A percentile compares a stretch with the other conserved stretches of the same genome.
These are phyloP conservation scores for Antidorcas marsupialis DNA, from an alignment of 2,113 vertebrate genomes.

Conservation along the genomic window DNA sequence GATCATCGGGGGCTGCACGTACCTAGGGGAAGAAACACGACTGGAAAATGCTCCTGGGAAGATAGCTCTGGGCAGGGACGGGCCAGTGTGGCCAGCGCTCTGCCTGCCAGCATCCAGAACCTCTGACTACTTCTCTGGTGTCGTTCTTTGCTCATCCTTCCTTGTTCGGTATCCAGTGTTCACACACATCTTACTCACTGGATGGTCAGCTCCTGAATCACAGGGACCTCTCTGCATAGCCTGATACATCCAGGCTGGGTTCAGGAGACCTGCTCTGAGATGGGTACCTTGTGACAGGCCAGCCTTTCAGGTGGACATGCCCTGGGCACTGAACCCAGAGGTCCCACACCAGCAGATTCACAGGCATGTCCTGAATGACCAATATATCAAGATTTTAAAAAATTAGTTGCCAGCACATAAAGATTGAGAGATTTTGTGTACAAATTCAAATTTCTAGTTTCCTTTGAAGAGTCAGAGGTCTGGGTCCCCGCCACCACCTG, in stretches of 20 bases:
- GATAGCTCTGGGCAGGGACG: background rate
- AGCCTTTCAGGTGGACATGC: background rate
- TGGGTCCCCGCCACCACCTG: background rate
- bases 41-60: fast-evolving
- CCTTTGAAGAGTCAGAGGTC: background rate
- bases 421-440: background rate
- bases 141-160: fast-evolving
- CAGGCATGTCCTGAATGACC: fast-evolving
- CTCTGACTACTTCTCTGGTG: fast-evolving
- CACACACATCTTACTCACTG: fast-evolving
- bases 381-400: background rate
- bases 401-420: background rate
- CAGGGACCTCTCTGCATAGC: background rate
- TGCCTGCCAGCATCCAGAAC: fast-evolving
- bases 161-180: background rate
- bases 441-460: background rate
- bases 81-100: fast-evolving
- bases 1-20: conserved; percentile 95
- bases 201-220: background rate
- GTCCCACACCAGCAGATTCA: fast-evolving
- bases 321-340: background rate
- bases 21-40: conserved; percentile 77
- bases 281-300: background rate
- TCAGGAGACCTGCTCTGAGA: background rate
- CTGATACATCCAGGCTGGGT: fast-evolving